Conservation (phyloP, 2,797 vertebrate genomes). For the Phoeniculus purpureus region DNA sequence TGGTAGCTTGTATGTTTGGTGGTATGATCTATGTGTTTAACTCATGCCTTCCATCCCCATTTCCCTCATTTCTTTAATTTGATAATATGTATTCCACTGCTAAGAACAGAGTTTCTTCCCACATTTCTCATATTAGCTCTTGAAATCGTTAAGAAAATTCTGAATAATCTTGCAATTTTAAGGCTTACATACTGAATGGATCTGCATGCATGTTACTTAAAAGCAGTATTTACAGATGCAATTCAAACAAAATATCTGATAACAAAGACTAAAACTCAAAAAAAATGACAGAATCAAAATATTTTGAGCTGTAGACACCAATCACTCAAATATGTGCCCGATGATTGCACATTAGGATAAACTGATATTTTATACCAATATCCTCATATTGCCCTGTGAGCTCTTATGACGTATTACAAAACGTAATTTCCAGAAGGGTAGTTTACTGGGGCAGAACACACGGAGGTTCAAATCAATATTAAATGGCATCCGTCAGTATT, state of each 20-base stretch:
- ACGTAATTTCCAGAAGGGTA: slow-evolving; percentile 7
- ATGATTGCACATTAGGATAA: background rate
- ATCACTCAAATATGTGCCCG: background rate
- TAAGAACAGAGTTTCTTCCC: background rate
- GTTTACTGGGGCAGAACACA: background rate
- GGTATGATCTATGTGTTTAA: background rate
- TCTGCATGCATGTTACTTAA: background rate
- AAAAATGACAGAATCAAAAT: background rate
- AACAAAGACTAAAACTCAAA: background rate
- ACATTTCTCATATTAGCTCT: background rate
- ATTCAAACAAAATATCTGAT: background rate
- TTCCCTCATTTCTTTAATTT: background rate
- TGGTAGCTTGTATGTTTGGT: background rate
- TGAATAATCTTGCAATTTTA: background rate
- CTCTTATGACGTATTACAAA: background rate
- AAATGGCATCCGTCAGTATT: background rate
- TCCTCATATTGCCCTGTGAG: background rate
- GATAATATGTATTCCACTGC: background rate
- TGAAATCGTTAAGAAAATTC: background rate
- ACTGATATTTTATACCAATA: background rate
- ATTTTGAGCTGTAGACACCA: background rate
- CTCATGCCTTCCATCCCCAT: fast-evolving
- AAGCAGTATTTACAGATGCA: background rate
- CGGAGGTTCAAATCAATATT: background rate
- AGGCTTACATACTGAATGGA: background rate